A percentile compares a stretch with the other conserved stretches of the same genome.
phyloP scores from a whole-genome alignment of 2,113 vertebrate species.

The Capreolus pygargus region DNA sequence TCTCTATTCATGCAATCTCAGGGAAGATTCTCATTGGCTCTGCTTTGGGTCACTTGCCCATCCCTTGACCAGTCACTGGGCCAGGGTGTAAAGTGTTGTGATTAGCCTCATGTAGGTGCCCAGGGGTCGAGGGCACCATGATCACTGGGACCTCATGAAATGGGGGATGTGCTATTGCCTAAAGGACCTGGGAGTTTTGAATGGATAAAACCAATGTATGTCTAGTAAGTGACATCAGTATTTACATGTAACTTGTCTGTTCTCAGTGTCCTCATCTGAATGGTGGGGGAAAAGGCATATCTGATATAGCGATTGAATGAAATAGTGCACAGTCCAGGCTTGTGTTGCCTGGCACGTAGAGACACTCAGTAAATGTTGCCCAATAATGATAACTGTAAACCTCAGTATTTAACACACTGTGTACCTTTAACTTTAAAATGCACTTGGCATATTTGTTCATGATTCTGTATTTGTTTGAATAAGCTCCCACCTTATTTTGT shows the following conservation, averaged over 20 bases:
- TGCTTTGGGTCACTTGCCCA: neutral
- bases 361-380: neutral
- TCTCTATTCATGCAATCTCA: neutral
- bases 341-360: neutral
- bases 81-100: neutral
- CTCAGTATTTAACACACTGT: neutral
- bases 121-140: neutral
- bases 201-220: neutral
- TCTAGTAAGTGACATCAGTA: neutral
- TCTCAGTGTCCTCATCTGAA: neutral
- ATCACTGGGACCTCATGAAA: neutral
- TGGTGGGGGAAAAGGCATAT: neutral
- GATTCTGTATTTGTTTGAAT: conserved; percentile 20
- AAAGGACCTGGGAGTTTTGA: neutral
- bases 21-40: neutral
- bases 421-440: conserved; percentile 17
- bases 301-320: neutral
- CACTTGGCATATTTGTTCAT: conserved; percentile 3
- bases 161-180: neutral
- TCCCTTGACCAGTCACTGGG: neutral
- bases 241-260: neutral
- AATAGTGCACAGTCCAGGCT: neutral
- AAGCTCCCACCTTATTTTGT: conserved; percentile 1
- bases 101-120: neutral
- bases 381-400: neutral